Percentiles rank a stretch among this genome's conserved stretches.
Conservation (phyloP, 2,113 vertebrate genomes). For the Rhinichthys klamathensis region DNA sequence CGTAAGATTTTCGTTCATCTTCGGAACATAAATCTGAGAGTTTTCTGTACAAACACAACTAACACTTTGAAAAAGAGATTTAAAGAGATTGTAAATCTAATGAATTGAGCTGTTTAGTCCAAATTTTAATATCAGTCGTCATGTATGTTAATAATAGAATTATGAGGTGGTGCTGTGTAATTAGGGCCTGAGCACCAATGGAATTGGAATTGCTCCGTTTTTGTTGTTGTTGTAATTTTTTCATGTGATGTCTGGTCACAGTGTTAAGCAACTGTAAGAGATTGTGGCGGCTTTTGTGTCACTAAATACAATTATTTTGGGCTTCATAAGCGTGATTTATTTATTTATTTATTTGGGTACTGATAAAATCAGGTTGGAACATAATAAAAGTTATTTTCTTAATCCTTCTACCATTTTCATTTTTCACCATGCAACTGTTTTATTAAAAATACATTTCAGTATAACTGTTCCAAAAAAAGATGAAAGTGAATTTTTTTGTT, state of each 20-base stretch:
- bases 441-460: neutral
- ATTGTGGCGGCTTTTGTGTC: neutral
- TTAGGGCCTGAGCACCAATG: too few relatives aligned
- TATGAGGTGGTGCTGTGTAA: too few relatives aligned
- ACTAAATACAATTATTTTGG: neutral
- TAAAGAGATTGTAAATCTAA: too few relatives aligned
- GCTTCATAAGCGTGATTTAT: neutral
- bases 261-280: neutral
- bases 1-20: too few relatives aligned
- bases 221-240: neutral
- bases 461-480: neutral
- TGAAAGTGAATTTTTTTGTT: neutral
- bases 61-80: too few relatives aligned
- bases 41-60: too few relatives aligned
- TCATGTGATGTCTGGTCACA: neutral
- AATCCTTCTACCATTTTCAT: neutral
- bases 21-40: too few relatives aligned
- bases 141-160: neutral
- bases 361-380: neutral
- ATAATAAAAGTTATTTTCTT: slow-evolving; percentile 7
- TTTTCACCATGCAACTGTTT: neutral
- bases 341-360: neutral
- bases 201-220: too few relatives aligned
- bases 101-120: too few relatives aligned
- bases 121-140: too few relatives aligned